These are phyloP conservation scores for Napeogenes inachia DNA, from an alignment of 2,888 invertebrate genomes.

Conservation along the genomic window DNA sequence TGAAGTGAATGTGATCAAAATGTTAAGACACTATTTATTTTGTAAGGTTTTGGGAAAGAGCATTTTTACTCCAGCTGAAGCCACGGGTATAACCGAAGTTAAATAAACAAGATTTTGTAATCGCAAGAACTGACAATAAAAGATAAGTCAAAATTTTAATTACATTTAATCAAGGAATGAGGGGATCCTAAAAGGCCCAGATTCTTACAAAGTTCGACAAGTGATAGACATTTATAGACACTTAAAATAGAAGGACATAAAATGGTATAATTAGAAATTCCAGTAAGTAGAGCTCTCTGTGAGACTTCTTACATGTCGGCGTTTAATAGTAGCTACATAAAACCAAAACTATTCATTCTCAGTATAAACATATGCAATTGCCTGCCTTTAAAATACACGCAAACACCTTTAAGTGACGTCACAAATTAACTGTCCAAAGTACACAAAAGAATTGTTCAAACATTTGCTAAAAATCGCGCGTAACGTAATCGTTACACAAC, in stretches of 20 bases:
- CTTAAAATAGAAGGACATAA: neutral
- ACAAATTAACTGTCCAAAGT: neutral
- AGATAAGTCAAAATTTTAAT: neutral
- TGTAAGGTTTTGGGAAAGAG: too few species aligned
- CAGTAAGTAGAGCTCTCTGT: too few species aligned
- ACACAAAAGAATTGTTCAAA: slow-evolving; percentile 3
- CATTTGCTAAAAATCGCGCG: neutral
- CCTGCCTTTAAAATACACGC: too few species aligned
- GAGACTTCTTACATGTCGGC: too few species aligned
- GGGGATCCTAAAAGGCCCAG: neutral
- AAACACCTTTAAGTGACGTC: neutral
- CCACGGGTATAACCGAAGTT: too few species aligned
- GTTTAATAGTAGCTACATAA: too few species aligned
- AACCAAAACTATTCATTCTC: too few species aligned
- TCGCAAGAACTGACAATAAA: neutral
- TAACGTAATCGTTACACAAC: neutral
- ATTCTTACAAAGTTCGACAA: slow-evolving; percentile 2
- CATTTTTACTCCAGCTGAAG: too few species aligned
- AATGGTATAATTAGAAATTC: neutral
- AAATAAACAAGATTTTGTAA: too few species aligned
- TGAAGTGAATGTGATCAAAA: neutral
- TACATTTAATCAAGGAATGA: neutral
- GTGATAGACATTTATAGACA: slow-evolving; percentile 1
- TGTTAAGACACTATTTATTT: neutral
- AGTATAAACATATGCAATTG: too few species aligned